Percentiles rank a stretch among this genome's conserved stretches.
phyloP scores from a whole-genome alignment of 2,888 invertebrate genomes.

The Apamea monoglypha region DNA sequence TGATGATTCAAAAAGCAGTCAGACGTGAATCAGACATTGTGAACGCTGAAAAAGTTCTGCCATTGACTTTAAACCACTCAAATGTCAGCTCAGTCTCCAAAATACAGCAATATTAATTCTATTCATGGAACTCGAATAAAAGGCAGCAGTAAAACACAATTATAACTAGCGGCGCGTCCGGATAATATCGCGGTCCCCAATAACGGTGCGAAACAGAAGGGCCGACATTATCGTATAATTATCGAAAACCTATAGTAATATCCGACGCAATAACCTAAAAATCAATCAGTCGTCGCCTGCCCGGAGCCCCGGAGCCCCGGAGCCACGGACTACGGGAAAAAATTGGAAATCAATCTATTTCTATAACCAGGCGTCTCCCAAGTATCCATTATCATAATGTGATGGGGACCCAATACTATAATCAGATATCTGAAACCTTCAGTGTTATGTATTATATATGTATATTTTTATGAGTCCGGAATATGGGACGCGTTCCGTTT shows the following conservation, averaged over 20 bases:
- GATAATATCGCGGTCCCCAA: slow-evolving; percentile 50
- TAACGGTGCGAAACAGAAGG: slow-evolving; percentile 60
- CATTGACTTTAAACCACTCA: neutral
- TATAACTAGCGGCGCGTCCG: slow-evolving; percentile 51
- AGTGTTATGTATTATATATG: slow-evolving; percentile 78
- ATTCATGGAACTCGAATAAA: slow-evolving; percentile 42
- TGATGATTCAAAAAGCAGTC: neutral
- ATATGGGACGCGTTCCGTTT: slow-evolving; percentile 75
- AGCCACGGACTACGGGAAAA: slow-evolving; percentile 73
- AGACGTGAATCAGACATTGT: neutral
- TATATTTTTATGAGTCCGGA: slow-evolving; percentile 83
- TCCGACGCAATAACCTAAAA: slow-evolving; percentile 75
- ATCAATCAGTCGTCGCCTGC: slow-evolving; percentile 77
- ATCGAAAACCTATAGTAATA: slow-evolving; percentile 75
- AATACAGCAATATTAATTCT: slow-evolving; percentile 49
- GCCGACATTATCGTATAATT: slow-evolving; percentile 70
- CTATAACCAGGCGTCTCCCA: slow-evolving; percentile 82
- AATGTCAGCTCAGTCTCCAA: slow-evolving; percentile 5
- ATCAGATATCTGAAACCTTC: slow-evolving; percentile 84
- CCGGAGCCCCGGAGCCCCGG: slow-evolving; percentile 67
- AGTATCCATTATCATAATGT: slow-evolving; percentile 86
- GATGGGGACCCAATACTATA: slow-evolving; percentile 85
- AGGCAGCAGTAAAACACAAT: slow-evolving; percentile 50
- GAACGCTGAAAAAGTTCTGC: neutral
- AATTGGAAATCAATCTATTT: slow-evolving; percentile 87